A percentile compares a stretch with the other conserved stretches of the same genome.
Evolutionary conservation across 2,113 vertebrate genomes (phyloP).

Genomic region (Saccopteryx bilineata): DNA sequence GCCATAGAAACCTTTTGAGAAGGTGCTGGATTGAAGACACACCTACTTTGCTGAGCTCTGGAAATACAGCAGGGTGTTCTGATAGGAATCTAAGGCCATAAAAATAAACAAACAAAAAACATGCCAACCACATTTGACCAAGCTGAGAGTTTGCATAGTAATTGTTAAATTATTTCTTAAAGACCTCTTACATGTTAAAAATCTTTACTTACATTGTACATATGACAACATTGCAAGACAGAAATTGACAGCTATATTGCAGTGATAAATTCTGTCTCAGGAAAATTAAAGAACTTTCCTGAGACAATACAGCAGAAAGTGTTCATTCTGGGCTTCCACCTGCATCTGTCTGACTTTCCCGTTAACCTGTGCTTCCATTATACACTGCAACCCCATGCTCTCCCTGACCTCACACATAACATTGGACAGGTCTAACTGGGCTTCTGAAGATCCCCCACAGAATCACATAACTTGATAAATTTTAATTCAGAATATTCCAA

Average conservation of each 20-base stretch:
- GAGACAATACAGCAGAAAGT: neutral
- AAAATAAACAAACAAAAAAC: neutral
- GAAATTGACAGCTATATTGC: too few relatives aligned
- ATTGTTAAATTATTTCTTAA: neutral
- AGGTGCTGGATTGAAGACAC: too few relatives aligned
- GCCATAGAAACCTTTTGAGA: neutral
- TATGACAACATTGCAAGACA: neutral
- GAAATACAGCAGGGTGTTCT: rapidly evolving
- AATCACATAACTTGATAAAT: too few relatives aligned
- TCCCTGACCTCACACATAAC: rapidly evolving
- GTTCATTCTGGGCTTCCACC: neutral
- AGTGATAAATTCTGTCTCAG: neutral
- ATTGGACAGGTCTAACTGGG: rapidly evolving
- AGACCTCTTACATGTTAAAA: neutral
- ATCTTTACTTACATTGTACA: rapidly evolving
- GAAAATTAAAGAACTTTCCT: neutral
- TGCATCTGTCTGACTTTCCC: neutral
- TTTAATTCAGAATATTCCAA: neutral
- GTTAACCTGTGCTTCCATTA: neutral
- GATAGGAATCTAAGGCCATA: neutral
- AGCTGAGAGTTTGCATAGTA: neutral
- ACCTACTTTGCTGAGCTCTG: neutral
- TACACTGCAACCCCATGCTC: rapidly evolving
- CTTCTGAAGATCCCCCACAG: neutral
- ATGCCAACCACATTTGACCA: neutral